Evolutionary conservation across 1,140 invertebrate genomes (phyloP).

Genomic region (Bombus soroeensis): DNA sequence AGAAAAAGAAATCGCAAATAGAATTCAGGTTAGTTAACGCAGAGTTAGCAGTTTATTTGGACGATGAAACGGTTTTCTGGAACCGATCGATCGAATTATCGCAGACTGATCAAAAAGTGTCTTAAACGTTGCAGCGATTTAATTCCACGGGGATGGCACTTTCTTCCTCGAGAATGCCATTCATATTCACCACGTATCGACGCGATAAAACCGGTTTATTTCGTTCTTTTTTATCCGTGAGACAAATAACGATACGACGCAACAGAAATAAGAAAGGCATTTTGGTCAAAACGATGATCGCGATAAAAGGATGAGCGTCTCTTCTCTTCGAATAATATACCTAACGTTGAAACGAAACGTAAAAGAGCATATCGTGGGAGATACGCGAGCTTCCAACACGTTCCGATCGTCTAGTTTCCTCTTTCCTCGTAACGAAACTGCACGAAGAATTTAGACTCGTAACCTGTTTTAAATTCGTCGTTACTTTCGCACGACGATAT

Average conservation of each 20-base stretch:
- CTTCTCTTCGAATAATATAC: too few relatives aligned
- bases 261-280: not conserved
- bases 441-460: not conserved
- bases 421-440: not conserved
- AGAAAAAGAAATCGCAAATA: not conserved
- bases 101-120: not conserved
- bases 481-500: not conserved
- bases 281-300: not conserved
- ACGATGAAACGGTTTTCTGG: not conserved
- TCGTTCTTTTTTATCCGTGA: not conserved
- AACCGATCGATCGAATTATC: not conserved
- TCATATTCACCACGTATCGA: slow-evolving; percentile 26
- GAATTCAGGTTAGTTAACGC: not conserved
- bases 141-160: not conserved
- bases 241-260: not conserved
- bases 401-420: not conserved
- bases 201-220: slow-evolving; percentile 25
- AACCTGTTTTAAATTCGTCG: not conserved
- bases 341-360: not conserved
- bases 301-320: not conserved
- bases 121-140: not conserved
- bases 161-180: not conserved
- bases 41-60: not conserved
- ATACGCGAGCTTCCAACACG: not conserved
- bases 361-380: too few relatives aligned